These are phyloP conservation scores for Euzetes globulus DNA, from an alignment of 2,888 invertebrate species.

Conservation along the genomic window DNA sequence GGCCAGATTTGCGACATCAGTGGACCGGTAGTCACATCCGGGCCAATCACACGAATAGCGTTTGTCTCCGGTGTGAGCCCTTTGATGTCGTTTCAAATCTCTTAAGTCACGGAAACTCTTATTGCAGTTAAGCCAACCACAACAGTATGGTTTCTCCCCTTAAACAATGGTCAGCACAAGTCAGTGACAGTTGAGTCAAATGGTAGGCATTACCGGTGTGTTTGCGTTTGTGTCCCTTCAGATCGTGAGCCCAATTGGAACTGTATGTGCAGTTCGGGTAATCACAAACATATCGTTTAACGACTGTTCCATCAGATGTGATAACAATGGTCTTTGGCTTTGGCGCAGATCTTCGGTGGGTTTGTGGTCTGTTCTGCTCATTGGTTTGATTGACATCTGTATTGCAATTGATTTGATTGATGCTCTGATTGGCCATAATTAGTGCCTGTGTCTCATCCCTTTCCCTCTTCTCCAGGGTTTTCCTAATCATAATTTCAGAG, in stretches of 20 bases:
- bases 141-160: slow-evolving; percentile 20
- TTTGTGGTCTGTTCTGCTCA: not conserved
- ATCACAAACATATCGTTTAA: slow-evolving; percentile 23
- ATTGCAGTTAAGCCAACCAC: slow-evolving; percentile 21
- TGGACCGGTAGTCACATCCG: slow-evolving; percentile 24
- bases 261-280: slow-evolving; percentile 16
- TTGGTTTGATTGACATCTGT: not conserved
- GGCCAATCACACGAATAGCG: slow-evolving; percentile 23
- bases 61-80: slow-evolving; percentile 22
- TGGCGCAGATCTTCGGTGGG: not conserved
- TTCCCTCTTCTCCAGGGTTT: slow-evolving; percentile 14
- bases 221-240: slow-evolving; percentile 23
- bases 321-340: not conserved
- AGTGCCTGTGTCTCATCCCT: not conserved
- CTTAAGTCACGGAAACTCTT: slow-evolving; percentile 11
- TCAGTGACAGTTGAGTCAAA: too few species aligned
- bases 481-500: not conserved
- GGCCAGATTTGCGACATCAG: slow-evolving; percentile 24
- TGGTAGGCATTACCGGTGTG: not conserved
- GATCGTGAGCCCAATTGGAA: slow-evolving; percentile 18
- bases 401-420: not conserved
- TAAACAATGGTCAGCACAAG: not conserved
- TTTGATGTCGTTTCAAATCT: slow-evolving; percentile 20
- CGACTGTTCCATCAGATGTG: not conserved
- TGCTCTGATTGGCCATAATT: not conserved